Percentiles rank a stretch among this genome's conserved stretches.
These are phyloP conservation scores for Miniopterus natalensis DNA, from an alignment of 2,113 vertebrate species.

Conservation along the genomic window DNA sequence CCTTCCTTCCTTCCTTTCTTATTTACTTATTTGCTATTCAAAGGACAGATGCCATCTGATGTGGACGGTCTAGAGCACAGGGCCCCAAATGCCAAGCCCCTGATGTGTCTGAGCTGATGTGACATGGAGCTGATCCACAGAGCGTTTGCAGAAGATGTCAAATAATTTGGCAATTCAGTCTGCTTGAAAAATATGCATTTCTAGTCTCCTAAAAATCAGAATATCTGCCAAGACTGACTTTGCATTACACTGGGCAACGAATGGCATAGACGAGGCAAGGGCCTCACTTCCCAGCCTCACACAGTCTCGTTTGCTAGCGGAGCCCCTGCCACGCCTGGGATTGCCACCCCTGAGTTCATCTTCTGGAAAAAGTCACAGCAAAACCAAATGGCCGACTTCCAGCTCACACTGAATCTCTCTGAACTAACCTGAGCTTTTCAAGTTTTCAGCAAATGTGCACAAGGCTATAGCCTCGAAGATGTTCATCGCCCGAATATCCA, in stretches of 20 bases:
- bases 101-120: fast-evolving
- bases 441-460: not conserved
- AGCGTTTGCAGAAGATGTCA: not conserved
- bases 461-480: not conserved
- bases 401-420: not conserved
- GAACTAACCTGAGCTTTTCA: not conserved
- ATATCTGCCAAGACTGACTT: not conserved
- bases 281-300: fast-evolving
- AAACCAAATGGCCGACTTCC: not conserved
- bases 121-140: fast-evolving
- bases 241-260: not conserved
- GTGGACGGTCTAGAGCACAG: not conserved
- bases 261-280: not conserved
- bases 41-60: not conserved
- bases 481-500: not conserved
- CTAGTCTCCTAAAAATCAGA: not conserved
- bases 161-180: not conserved
- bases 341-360: not conserved
- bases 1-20: not conserved
- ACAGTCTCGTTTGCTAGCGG: not conserved
- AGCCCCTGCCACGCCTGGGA: fast-evolving
- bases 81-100: not conserved
- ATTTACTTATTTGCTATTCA: not conserved
- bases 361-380: not conserved
- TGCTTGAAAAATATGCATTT: not conserved